Evolutionary conservation across 2,888 invertebrate genomes (phyloP).

Genomic region (Drosophila imparisetae): DNA sequence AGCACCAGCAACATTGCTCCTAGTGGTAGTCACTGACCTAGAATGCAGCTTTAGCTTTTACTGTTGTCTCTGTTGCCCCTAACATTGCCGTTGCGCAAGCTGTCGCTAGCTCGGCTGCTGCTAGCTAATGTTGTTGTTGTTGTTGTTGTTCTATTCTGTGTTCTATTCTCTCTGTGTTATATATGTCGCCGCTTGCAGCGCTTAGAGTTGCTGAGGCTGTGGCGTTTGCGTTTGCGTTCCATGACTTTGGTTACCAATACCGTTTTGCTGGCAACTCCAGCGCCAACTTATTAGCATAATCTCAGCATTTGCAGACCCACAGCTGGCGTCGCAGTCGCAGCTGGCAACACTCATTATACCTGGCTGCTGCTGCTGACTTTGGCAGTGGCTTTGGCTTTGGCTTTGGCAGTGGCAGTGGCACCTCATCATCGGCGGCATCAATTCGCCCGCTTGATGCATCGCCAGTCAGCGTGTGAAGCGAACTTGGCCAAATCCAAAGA

Average conservation of each 20-base stretch:
- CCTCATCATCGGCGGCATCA: conserved; percentile 79
- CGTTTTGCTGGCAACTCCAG: conserved; percentile 68
- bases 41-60: conserved; percentile 79
- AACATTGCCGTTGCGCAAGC: conserved; percentile 61
- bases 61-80: conserved; percentile 65
- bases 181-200: conserved; percentile 73
- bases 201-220: conserved; percentile 30
- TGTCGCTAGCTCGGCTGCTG: conserved; percentile 24
- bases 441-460: conserved; percentile 73
- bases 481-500: conserved; percentile 40
- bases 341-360: conserved; percentile 66
- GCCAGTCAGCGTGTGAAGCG: conserved; percentile 76
- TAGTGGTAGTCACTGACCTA: conserved; percentile 73
- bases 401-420: conserved; percentile 55
- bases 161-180: conserved; percentile 62
- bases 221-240: conserved; percentile 23
- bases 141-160: conserved; percentile 33
- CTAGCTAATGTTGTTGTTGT: not conserved
- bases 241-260: conserved; percentile 66
- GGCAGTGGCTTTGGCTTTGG: conserved; percentile 13
- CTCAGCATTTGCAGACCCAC: conserved; percentile 49
- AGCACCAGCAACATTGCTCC: conserved; percentile 42
- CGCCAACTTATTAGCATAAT: conserved; percentile 79
- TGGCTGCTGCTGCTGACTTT: conserved; percentile 22
- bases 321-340: conserved; percentile 23